Percentiles rank a stretch among this genome's conserved stretches.
Evolutionary conservation across 2,888 invertebrate species (phyloP).

Genomic region (Nemurella pictetii): DNA sequence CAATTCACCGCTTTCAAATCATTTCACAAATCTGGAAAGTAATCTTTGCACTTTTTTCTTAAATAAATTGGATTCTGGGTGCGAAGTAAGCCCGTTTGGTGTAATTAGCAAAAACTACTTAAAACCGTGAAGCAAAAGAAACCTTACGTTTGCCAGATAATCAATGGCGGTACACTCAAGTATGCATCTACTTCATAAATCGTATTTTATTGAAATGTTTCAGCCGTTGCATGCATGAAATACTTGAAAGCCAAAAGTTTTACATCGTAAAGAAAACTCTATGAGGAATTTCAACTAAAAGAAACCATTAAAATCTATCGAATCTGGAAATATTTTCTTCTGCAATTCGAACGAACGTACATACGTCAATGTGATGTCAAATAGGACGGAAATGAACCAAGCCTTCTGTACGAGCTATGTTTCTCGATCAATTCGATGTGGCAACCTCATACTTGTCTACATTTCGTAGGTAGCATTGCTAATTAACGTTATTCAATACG

Average conservation of each 20-base stretch:
- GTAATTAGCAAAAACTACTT: neutral
- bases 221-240: too few relatives aligned
- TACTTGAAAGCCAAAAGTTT: too few relatives aligned
- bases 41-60: neutral
- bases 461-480: neutral
- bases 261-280: too few relatives aligned
- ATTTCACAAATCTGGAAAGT: neutral
- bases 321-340: neutral
- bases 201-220: too few relatives aligned
- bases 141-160: neutral
- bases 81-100: neutral
- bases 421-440: too few relatives aligned
- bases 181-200: too few relatives aligned
- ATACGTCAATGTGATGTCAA: too few relatives aligned
- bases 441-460: too few relatives aligned
- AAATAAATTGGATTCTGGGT: neutral
- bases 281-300: too few relatives aligned
- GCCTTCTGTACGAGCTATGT: too few relatives aligned
- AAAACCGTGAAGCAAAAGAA: neutral
- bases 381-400: too few relatives aligned
- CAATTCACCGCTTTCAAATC: constrained; percentile 13
- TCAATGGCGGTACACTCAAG: neutral
- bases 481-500: neutral
- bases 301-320: neutral
- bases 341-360: neutral